Percentiles rank a stretch among this genome's conserved stretches.
Conservation (phyloP, 2,888 invertebrate genomes). For the Maniola hyperantus region DNA sequence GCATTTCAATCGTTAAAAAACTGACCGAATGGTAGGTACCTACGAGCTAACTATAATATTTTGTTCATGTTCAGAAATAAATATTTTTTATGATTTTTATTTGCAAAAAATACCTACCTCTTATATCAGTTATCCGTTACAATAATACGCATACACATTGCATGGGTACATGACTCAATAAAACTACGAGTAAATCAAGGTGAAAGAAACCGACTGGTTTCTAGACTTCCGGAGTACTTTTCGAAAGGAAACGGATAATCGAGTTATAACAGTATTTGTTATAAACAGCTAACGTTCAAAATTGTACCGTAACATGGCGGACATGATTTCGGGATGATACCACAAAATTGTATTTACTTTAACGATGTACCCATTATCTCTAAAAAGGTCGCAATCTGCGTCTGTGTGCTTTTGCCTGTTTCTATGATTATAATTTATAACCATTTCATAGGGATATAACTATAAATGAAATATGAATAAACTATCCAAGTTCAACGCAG, state of each 20-base stretch:
- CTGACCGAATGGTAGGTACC: no score
- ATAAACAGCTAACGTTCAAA: constrained; percentile 32
- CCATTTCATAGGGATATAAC: no score
- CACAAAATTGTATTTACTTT: constrained; percentile 28
- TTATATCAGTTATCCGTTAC: constrained; percentile 9
- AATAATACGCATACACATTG: constrained; percentile 8
- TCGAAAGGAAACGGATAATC: constrained; percentile 48
- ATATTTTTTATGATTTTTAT: neutral
- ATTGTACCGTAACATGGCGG: constrained; percentile 41
- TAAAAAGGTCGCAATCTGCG: no score
- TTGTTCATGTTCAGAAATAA: neutral
- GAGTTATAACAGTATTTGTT: constrained; percentile 46
- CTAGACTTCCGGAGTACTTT: constrained; percentile 32
- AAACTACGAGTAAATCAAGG: constrained; percentile 30
- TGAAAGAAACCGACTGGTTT: constrained; percentile 34
- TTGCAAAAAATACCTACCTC: constrained; percentile 7
- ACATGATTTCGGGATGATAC: constrained; percentile 35
- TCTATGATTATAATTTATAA: no score
- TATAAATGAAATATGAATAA: no score
- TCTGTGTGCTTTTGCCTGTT: no score
- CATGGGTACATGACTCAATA: constrained; percentile 20
- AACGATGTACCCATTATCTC: neutral
- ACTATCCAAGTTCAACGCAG: no score
- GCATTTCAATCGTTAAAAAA: no score
- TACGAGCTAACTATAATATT: no score